Base-by-base conservation (phyloP, 2,113 vertebrate species). In the Aphelocoma coerulescens region DNA sequence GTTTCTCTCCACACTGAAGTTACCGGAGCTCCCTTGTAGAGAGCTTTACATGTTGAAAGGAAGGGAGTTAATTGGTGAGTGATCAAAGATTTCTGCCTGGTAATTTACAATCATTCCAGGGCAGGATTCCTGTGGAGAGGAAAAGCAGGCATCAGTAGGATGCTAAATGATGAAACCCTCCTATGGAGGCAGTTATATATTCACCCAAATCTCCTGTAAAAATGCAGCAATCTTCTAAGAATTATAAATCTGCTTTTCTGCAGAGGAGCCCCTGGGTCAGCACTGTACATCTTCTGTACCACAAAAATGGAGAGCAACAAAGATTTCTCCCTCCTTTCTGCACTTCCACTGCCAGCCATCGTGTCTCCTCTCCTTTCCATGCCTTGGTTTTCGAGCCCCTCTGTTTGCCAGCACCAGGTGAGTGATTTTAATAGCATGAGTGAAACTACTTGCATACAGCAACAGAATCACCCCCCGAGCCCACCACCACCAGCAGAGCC, bases 71-170 rank as follows among this genome's bases (percentile, higher is more conserved):
- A 97, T 83, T 96, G 94, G 71, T 57, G 67, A 95, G 81, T 41
- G 62, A 95, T 94, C 95, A 96, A 93, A 96, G 85, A 93, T 75
- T 95, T 88, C 92, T 95, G 93, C 82, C 71, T 76, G 71, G 85
- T 76, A 94, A 96, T 95, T 95, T 93, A 88, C 78, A 88, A 26
- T 85, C 46, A 91, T 89, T 94, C 61, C 11, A 37, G 74, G 85
- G 85, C 62, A 75, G 65, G 84, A 69, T 57, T 90, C 96, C 91
- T 52, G 75, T 22, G 54, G 95, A 93, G 94, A 79, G 85, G 75
- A 88, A 95, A 96, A 79, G 49, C 78, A 90, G 79, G 27, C 67
- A 75, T 44, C 88, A 88, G 92, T 91, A 80, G 94, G 95, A 83
- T 73, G 85, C 49, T 91, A 91, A 93, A 76, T 79, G 75, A 95